Evolutionary conservation across 92 coral and sea anemone species (phyloP).

Genomic region (Blastomussa wellsi): DNA sequence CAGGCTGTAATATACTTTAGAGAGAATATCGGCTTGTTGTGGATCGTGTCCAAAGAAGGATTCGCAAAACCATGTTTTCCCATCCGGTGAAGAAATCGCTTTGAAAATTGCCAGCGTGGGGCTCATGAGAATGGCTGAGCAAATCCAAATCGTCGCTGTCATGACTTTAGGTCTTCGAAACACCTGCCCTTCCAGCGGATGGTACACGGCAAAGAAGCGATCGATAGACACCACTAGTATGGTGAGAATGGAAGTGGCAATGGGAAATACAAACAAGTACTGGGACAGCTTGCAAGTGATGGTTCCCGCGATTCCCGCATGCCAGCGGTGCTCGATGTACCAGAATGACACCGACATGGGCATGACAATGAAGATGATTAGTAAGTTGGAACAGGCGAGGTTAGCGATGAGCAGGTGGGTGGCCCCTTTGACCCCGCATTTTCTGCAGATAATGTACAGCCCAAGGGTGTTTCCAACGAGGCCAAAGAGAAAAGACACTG

Average conservation of each 20-base stretch:
- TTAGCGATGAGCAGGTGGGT: slow-evolving; percentile 65
- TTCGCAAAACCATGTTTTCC: slow-evolving; percentile 46
- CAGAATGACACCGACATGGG: slow-evolving; percentile 45
- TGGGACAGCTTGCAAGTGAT: slow-evolving; percentile 52
- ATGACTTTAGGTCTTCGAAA: slow-evolving; percentile 59
- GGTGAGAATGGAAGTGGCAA: slow-evolving; percentile 67
- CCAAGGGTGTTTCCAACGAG: slow-evolving; percentile 67
- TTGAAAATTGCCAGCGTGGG: slow-evolving; percentile 47
- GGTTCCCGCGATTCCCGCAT: slow-evolving; percentile 52
- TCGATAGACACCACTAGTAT: slow-evolving; percentile 68
- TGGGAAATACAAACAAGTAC: slow-evolving; percentile 55
- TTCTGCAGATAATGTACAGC: slow-evolving; percentile 59
- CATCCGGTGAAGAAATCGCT: background rate
- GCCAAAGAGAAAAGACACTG: slow-evolving; percentile 56
- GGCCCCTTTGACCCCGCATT: slow-evolving; percentile 60
- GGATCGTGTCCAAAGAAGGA: slow-evolving; percentile 18
- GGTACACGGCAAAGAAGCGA: slow-evolving; percentile 67
- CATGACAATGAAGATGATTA: slow-evolving; percentile 52
- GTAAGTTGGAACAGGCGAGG: slow-evolving; percentile 66
- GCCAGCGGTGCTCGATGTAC: slow-evolving; percentile 38
- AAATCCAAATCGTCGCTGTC: slow-evolving; percentile 61
- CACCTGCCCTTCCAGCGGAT: slow-evolving; percentile 55
- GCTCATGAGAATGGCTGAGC: slow-evolving; percentile 51
- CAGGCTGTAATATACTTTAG: slow-evolving; percentile 45
- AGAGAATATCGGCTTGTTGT: slow-evolving; percentile 14